Base-by-base conservation (phyloP, 2,888 invertebrate species). In the Apantesis nais region DNA sequence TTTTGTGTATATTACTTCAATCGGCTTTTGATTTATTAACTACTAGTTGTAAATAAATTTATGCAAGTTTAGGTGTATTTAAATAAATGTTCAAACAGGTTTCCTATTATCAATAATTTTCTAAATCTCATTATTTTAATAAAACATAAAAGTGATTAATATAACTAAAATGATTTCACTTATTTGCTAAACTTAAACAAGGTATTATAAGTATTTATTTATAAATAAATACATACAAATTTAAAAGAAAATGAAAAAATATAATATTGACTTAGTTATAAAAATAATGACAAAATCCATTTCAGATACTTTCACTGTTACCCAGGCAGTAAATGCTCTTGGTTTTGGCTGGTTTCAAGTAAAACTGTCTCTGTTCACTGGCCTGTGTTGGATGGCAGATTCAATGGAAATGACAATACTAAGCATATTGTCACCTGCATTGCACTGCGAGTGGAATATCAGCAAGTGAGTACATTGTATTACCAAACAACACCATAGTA, bases 381-480 rank as follows among this genome's bases (percentile, higher is more conserved):
- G 98, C 0, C 93, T 98, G 1, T 98, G 98, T 88, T 98, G 98
- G 99, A 99, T 99, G 99, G 98, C 99, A 0, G 99, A 99, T 90
- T 98, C 99, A 70, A 99, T 99, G 99, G 99, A 99, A 94, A 99
- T 99, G 98, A 99, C 99, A 86, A 98, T 99, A 84, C 94, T 99
- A 55, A 98, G 98, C 82, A 98, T 99, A 76, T 93, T 99, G 58
- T 98, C 98, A 25, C 99, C 99, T 19, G 98, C 99, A 0, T 94
- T 99, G 68, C 98, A 98, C 87, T 99, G 99, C 90, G 98, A 98
- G 89, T 99, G 99, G 99, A 97, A 97, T 85, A 97, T 99, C 77
- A 96, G 97, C 85, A 96, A 96, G 96, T 96, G 85, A 80, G 89
- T 83, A 68, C 62, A 29, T 34, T 44, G 5, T 48, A 37, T 37